A percentile compares a stretch with the other conserved stretches of the same genome.
These are phyloP conservation scores for Hemaris fuciformis DNA, from an alignment of 2,888 invertebrate genomes.

Conservation along the genomic window DNA sequence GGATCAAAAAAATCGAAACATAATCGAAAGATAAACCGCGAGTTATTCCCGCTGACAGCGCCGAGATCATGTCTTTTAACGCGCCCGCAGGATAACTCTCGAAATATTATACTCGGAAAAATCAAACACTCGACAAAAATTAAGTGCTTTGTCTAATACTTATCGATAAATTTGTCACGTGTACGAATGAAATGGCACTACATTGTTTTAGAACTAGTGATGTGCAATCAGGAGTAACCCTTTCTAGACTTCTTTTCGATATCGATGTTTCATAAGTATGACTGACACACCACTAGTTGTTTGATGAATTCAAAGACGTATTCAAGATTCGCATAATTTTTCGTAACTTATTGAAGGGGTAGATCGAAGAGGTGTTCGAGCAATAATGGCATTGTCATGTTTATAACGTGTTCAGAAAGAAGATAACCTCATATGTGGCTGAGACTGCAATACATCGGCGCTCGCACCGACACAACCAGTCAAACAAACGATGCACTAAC, in stretches of 20 bases:
- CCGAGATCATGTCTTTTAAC: background rate
- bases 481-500: slow-evolving; percentile 27
- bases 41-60: background rate
- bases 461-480: slow-evolving; percentile 14
- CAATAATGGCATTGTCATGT: background rate
- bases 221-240: background rate
- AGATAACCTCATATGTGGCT: background rate
- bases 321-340: background rate
- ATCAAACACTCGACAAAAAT: background rate
- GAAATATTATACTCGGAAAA: background rate
- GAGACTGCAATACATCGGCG: background rate
- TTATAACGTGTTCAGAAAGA: background rate
- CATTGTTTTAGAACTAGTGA: background rate
- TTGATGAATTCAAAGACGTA: background rate
- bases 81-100: background rate
- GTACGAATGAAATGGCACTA: slow-evolving; percentile 7
- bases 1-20: slow-evolving; percentile 41
- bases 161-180: slow-evolving; percentile 7
- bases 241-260: background rate
- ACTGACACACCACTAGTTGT: background rate
- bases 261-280: background rate
- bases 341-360: background rate
- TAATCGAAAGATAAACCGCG: background rate
- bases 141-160: background rate
- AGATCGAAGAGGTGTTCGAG: background rate